Evolutionary conservation across 1,140 invertebrate species (phyloP), one percentile per base, ranked within the genome.

Genomic region (Drosophila cardini): DNA sequence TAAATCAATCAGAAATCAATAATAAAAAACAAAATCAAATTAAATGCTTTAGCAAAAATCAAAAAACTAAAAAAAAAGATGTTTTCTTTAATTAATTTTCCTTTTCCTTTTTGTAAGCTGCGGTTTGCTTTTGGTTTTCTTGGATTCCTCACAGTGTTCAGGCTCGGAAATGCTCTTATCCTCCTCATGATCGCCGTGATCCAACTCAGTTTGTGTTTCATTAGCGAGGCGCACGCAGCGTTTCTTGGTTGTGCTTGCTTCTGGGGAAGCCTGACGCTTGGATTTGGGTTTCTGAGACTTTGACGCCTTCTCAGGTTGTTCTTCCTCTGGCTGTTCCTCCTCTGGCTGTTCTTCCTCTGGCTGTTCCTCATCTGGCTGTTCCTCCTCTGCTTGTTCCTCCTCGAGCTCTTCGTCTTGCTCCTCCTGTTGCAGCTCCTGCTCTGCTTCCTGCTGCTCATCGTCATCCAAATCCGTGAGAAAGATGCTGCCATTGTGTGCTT

Each of bases 31-130:
- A 52, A 18, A 52, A 61, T 50, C 63, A 63, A 79, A 67, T 53
- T 40, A 79, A 63, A 57, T 76, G 80, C 76, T 83, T 84, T 80
- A 83, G 80, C 71, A 75, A 84, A 61, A n/a, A 48, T 57, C 38
- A 57, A 26, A 5, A 26, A 64, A 57, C 53, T 46, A 46, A 56
- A 55, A 46, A 46, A 56, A 55, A 34, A 7, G 43, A 46, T 5
- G 3, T 50, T 40, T 13, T 36, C 2, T 18, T 63, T 38, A 56
- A 36, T 4, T 40, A 4, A 42, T 13, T 55, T n/a, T 50, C 4
- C 16, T 15, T 13, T 16, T 74, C n/a, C 65, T 71, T 7, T 6
- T 60, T 45, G 42, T 6, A 4, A 40, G 30, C 15, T 6, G 13
- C 8, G 1, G n/a, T 9, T 43, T 16, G 5, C 2, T 3, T 5